Conservation (phyloP, 2,888 invertebrate genomes). For the Clepsis dumicolana region DNA sequence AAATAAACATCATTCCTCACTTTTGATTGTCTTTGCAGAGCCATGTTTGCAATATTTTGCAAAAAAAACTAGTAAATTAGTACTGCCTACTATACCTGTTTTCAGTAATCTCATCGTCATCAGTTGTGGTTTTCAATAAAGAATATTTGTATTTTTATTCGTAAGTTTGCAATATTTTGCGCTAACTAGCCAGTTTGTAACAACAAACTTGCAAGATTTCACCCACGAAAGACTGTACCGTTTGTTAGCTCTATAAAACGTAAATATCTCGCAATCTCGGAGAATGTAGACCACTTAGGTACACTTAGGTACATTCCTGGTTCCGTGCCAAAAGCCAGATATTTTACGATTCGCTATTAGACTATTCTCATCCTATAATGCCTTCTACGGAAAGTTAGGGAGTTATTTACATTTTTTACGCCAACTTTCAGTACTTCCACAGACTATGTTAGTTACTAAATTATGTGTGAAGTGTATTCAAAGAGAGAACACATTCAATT, state of each 20-base stretch:
- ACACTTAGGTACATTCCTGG: conserved; percentile 23
- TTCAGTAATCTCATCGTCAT: no score
- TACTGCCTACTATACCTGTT: no score
- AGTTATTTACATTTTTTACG: not conserved
- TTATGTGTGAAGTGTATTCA: no score
- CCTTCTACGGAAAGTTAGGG: not conserved
- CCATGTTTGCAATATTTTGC: no score
- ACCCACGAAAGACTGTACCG: not conserved
- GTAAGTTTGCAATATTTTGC: not conserved
- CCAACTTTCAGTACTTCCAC: no score
- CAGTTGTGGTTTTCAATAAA: no score
- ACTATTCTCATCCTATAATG: conserved; percentile 14
- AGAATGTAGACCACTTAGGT: conserved; percentile 10
- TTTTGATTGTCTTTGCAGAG: no score
- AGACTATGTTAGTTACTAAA: no score
- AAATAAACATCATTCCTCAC: no score
- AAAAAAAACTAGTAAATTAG: no score
- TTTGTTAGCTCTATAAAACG: conserved; percentile 2
- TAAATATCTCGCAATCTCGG: conserved; percentile 15
- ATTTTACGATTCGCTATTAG: conserved; percentile 9
- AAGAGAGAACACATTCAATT: no score
- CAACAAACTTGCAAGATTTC: not conserved
- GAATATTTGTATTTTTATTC: no score
- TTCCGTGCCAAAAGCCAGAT: conserved; percentile 10
- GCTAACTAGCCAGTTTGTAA: not conserved